Evolutionary conservation across 2,113 vertebrate genomes (phyloP), one percentile per base, ranked within the genome.

Genomic region (Brachionichthys hirsutus): DNA sequence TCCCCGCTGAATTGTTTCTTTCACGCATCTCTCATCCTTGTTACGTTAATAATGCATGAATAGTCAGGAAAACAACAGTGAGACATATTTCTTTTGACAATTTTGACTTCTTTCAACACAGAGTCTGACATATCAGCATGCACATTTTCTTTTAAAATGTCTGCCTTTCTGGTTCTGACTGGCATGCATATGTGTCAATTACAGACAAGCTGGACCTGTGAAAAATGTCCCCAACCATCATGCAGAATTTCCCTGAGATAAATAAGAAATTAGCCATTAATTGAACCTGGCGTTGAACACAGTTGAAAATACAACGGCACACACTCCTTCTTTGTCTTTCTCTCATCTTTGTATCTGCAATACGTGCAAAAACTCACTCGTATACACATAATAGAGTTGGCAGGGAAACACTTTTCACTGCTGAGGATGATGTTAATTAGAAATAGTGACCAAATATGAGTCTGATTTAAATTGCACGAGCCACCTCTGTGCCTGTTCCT

Each of bases 391-490:
- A 51, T 44, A 20, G 8, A 8, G 3, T 53, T 70, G 22, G n/a
- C n/a, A n/a, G n/a, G n/a, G n/a, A 41, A 42, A 48, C 48, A 18
- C 2, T 40, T 6, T 16, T 65, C 8, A 10, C 15, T 14, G 9
- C 45, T 40, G 38, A 47, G 34, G 49, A 16, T 51, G 42, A 45
- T 54, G 38, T 30, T 61, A 62, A 77, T 74, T 59, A 49, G 12
- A 17, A 66, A 54, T 60, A 55, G 18, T 51, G 16, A 30, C 42
- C 14, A 58, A 49, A 54, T 34, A 34, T 54, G 14, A 54, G 52
- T 62, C 51, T n/a, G 20, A 47, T 73, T 60, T 43, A 22, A n/a
- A n/a, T n/a, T n/a, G n/a, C n/a, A n/a, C n/a, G n/a, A n/a, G n/a
- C n/a, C n/a, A n/a, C n/a, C n/a, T n/a, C n/a, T n/a, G 36, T 35